These are phyloP conservation scores for Labeo rohita DNA, from an alignment of 2,113 vertebrate species.

Conservation along the genomic window DNA sequence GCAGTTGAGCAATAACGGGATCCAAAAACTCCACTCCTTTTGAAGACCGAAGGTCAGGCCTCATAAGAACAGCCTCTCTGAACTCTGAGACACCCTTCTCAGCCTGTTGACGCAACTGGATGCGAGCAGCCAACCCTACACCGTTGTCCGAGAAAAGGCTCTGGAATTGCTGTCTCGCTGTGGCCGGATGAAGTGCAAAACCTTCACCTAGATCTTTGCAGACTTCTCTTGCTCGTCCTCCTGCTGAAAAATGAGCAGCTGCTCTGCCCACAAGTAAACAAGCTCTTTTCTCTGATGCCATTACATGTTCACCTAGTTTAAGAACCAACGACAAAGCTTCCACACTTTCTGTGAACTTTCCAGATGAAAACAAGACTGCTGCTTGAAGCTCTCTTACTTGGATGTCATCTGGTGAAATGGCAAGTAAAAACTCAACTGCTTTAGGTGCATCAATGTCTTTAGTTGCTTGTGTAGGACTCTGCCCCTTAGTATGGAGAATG, in stretches of 20 bases:
- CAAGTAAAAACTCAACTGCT: conserved; percentile 75
- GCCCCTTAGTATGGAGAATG: conserved; percentile 38
- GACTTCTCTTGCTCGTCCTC: conserved; percentile 68
- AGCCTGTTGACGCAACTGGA: conserved; percentile 74
- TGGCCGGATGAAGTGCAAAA: conserved; percentile 75
- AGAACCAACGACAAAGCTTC: conserved; percentile 74
- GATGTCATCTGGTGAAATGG: conserved; percentile 71
- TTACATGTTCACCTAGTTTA: conserved; percentile 44
- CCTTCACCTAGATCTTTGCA: conserved; percentile 82
- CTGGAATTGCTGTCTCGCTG: conserved; percentile 75
- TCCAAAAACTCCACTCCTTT: conserved; percentile 81
- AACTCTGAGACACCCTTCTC: conserved; percentile 79
- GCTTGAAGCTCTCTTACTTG: conserved; percentile 71
- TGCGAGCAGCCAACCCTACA: conserved; percentile 66
- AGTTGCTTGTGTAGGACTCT: conserved; percentile 19
- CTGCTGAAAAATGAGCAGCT: conserved; percentile 79
- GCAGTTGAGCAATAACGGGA: conserved; percentile 76
- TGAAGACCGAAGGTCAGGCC: conserved; percentile 79
- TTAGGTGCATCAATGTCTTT: conserved; percentile 51
- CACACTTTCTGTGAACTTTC: conserved; percentile 78
- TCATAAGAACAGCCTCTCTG: conserved; percentile 78
- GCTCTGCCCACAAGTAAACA: conserved; percentile 80
- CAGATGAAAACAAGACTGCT: conserved; percentile 70
- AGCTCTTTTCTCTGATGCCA: conserved; percentile 64
- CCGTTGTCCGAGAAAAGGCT: conserved; percentile 75